Evolutionary conservation across 2,797 vertebrate genomes (phyloP), one percentile per base, ranked within the genome.

Genomic region (Macrochelys suwanniensis): DNA sequence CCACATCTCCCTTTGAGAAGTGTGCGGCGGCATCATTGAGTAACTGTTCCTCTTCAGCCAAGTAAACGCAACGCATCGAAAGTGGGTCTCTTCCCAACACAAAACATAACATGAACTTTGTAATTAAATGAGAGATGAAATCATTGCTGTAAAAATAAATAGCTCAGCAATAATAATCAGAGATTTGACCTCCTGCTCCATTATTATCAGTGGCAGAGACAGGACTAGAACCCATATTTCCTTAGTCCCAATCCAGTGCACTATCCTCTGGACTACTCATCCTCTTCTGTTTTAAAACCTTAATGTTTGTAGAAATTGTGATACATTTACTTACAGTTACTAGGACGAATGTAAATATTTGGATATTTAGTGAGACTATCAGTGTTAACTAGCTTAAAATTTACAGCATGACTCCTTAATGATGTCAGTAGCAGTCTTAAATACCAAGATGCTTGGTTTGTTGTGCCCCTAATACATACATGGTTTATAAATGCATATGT

Each of bases 391-490:
- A 50, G 5, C 78, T 89, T 47, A 85, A 84, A 94, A 61, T 89
- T 23, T 3, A 54, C 49, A 81, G 91, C 54, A 8, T 89, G 53
- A 49, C 42, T 31, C n/a, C 80, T 83, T 89, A 96, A 31, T 31
- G 2, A 2, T 71, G 5, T 2, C 59, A 81, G 26, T 61, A 90
- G 76, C 31, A 85, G 65, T 88, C 53, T 92, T 93, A 84, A 94
- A 82, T 50, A 82, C 11, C 25, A 2, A 57, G 56, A 50, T 68
- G 37, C 45, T 49, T 51, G 4, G 16, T 89, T 89, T 91, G 59
- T 89, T 93, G 93, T 89, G 33, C 74, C 53, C 25, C 61, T 25
- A 23, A 31, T 83, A 82, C 74, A 50, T 84, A 87, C 96, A 81
- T 79, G 21, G 37, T 37, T 42, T 71, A 19, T 23, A 71, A 71